Evolutionary conservation across 1,140 invertebrate genomes (phyloP).

Genomic region (Fopius arisanus): DNA sequence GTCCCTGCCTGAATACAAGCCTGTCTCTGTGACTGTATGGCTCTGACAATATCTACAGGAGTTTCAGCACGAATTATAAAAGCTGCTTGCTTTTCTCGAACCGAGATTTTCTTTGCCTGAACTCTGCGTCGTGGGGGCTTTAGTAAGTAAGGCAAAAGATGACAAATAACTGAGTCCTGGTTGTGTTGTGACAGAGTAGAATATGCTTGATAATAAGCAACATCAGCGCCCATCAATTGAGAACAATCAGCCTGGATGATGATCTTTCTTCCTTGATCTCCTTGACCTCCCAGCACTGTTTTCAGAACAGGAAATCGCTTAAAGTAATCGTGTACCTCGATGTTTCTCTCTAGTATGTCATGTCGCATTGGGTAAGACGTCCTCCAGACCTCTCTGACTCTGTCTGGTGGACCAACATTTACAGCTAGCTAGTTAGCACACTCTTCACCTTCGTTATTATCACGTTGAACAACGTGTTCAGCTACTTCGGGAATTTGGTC

Average conservation of each 20-base stretch:
- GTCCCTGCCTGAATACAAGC: background rate
- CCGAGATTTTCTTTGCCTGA: background rate
- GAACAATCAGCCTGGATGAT: background rate
- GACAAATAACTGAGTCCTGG: background rate
- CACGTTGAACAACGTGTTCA: background rate
- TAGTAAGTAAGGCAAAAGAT: background rate
- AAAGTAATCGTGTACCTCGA: background rate
- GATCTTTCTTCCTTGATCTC: background rate
- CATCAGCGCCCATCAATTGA: background rate
- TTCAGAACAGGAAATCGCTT: background rate
- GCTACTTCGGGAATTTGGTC: too few species aligned
- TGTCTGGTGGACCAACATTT: background rate
- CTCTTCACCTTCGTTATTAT: too few species aligned
- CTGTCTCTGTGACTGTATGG: background rate
- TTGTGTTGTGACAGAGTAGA: background rate
- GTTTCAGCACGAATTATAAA: background rate
- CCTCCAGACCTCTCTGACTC: background rate
- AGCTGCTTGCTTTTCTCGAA: background rate
- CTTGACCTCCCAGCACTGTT: background rate
- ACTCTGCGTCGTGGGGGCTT: background rate
- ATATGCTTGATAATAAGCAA: background rate
- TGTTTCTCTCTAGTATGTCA: background rate
- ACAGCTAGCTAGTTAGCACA: background rate
- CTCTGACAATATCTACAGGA: background rate
- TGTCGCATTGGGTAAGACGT: background rate